phyloP scores from a whole-genome alignment of 2,888 invertebrate genomes.

The Pterostichus madidus region DNA sequence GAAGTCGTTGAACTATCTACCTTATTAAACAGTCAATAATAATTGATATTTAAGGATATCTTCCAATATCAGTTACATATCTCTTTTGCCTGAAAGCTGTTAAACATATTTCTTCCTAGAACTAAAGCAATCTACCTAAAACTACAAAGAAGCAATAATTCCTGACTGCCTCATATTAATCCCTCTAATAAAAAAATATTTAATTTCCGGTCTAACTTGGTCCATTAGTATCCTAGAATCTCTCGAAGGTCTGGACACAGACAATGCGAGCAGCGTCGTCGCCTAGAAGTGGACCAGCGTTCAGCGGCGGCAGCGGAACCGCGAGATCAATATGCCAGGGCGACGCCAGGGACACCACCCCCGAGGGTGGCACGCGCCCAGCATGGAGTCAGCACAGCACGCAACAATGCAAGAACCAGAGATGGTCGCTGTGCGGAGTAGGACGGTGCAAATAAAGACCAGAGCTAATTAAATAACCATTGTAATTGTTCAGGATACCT shows the following conservation, averaged over 20 bases:
- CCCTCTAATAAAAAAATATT: slow-evolving; percentile 13
- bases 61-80: too few relatives aligned
- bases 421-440: neutral
- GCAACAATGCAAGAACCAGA: neutral
- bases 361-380: neutral
- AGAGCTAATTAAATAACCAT: neutral
- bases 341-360: neutral
- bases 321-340: slow-evolving; percentile 46
- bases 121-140: too few relatives aligned
- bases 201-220: neutral
- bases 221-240: neutral
- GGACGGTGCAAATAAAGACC: neutral
- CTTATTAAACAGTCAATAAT: too few relatives aligned
- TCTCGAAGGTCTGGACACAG: too few relatives aligned
- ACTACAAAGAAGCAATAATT: neutral
- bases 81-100: too few relatives aligned
- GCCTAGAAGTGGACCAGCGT: slow-evolving; percentile 38
- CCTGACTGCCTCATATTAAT: neutral
- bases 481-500: neutral
- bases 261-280: neutral
- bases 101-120: too few relatives aligned
- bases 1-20: too few relatives aligned
- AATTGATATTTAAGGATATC: too few relatives aligned
- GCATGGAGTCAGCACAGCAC: slow-evolving; percentile 1
- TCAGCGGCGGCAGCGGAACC: slow-evolving; percentile 5